Evolutionary conservation across 2,888 invertebrate species (phyloP), one percentile per base, ranked within the genome.

Genomic region (Argyresthia goedartella): DNA sequence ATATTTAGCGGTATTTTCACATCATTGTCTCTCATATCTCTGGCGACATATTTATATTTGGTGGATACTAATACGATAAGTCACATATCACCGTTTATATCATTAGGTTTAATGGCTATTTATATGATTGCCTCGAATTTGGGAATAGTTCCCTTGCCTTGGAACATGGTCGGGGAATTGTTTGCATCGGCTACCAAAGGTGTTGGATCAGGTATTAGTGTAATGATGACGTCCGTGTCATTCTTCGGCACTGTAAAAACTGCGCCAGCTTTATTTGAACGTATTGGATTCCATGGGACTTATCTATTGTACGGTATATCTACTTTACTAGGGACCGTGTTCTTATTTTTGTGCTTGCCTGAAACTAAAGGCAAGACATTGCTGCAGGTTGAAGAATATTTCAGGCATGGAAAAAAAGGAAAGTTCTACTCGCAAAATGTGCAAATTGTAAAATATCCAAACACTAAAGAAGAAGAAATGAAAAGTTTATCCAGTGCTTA

Each of bases 141-240:
- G 51, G 92, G 93, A 7, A 76, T 91, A 51, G 80, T 89, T 11
- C 90, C 92, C 0, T 64, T 93, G 50, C 93, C 93, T 0, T 93
- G 93, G 90, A 90, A 92, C 54, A 90, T 93, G 89, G 90, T 91
- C 35, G 92, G 92, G 0, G 93, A 94, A 73, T 73, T 93, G 7
- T 93, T 92, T 64, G 88, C 92, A 1, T 88, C 88, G 8, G 88
- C 88, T 58, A 88, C 89, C 2, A 88, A 91, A 54, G 92, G 91
- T 0, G 64, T 91, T n/a, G 92, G 92, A 4, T 90, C 92, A 8
- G 92, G 92, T 0, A 77, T 92, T 9, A 89, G 91, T 55, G 88
- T 91, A 0, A 90, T 90, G 71, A 89, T 89, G 67, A 90, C 89
- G 0, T 92, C 91, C 52, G 60, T 90, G n/a, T 87, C 91, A 39